Evolutionary conservation across 2,797 vertebrate genomes (phyloP), one percentile per base, ranked within the genome.

Genomic region (Acridotheres tristis): DNA sequence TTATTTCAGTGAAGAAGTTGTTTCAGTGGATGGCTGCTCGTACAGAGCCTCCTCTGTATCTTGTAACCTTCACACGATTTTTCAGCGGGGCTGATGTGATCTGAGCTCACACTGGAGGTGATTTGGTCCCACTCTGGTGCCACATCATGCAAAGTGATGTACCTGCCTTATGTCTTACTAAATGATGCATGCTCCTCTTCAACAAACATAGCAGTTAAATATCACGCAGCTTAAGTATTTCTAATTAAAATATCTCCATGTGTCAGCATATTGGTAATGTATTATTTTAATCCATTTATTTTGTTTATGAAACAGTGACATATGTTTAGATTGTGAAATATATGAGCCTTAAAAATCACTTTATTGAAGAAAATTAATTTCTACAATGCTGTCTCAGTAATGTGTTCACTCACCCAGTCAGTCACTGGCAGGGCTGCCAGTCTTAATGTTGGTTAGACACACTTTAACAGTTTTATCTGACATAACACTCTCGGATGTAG

Each of bases 211-310:
- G 98, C 97, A 94, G 97, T 98, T 98, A 98, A 98, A 97, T 98
- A 98, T 96, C 97, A 98, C 97, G 4, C 95, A 97, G 98, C 97
- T 97, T 97, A 98, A 97, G 96, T 98, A 98, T 98, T 98, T 98
- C 98, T 99, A 99, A 99, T 99, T 99, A 99, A 99, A 98, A 98
- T 98, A 98, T 99, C 98, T 98, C 98, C 97, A 96, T 98, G 98
- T 98, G 98, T 99, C 99, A 99, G 98, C 98, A 98, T 97, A 98
- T 98, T 98, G 98, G 98, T 98, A 99, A 99, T 98, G 98, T 98
- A 98, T 99, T 99, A 99, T 99, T 99, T 99, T 98, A 98, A 98
- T 98, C 98, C 98, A 99, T 99, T 99, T 99, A 98, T 99, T 99
- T 98, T 98, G 98, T 99, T 98, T 98, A 98, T 98, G 98, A 98